Percentiles rank a stretch among this genome's conserved stretches.
Conservation (phyloP, 1,140 invertebrate genomes). For the Drosophila nannoptera region DNA sequence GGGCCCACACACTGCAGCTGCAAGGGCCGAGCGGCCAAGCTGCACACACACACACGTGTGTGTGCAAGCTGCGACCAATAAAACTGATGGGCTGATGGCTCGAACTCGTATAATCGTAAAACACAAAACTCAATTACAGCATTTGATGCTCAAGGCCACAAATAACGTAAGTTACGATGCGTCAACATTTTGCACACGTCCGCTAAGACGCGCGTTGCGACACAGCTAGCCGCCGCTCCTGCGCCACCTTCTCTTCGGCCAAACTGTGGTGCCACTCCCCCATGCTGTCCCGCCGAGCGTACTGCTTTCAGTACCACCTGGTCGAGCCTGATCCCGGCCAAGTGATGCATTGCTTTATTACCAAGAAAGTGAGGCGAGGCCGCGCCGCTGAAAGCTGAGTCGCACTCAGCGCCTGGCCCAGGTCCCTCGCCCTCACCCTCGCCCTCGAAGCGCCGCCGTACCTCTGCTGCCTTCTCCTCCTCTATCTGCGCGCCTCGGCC, state of each 20-base stretch:
- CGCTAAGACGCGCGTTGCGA: slow-evolving; percentile 2
- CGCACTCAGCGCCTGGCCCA: neutral
- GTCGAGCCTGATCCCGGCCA: slow-evolving; percentile 7
- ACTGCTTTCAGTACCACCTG: neutral
- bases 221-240: neutral
- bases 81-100: slow-evolving; percentile 20
- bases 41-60: too few species aligned
- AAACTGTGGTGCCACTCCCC: too few species aligned
- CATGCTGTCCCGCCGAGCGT: too few species aligned
- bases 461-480: neutral
- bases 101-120: slow-evolving; percentile 61
- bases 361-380: slow-evolving; percentile 52
- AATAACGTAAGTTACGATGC: slow-evolving; percentile 75
- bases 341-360: slow-evolving; percentile 77
- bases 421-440: too few species aligned
- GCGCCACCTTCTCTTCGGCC: neutral
- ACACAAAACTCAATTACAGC: slow-evolving; percentile 77
- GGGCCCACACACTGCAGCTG: slow-evolving; percentile 24
- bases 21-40: too few species aligned
- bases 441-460: too few species aligned
- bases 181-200: slow-evolving; percentile 65
- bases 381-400: slow-evolving; percentile 5
- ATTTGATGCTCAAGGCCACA: slow-evolving; percentile 76
- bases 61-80: slow-evolving; percentile 23
- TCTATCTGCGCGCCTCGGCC: slow-evolving; percentile 1